Evolutionary conservation across 1,140 invertebrate species (phyloP).

Genomic region (Psix sp.): DNA sequence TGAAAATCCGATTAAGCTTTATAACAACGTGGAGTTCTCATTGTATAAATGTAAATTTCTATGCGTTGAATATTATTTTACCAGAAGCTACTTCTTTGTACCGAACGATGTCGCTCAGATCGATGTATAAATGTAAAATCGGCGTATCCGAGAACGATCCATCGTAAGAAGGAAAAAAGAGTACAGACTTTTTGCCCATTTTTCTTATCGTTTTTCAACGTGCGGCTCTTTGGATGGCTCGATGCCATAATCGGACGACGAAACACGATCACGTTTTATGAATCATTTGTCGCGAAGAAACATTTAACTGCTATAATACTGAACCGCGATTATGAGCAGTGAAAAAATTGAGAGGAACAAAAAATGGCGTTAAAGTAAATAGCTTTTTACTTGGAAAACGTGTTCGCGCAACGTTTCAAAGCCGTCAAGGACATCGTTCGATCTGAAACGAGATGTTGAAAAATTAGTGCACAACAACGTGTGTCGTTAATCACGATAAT

Average conservation of each 20-base stretch:
- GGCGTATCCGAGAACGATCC: slow-evolving; percentile 34
- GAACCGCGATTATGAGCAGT: too few species aligned
- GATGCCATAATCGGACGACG: slow-evolving; percentile 21
- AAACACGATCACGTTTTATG: slow-evolving; percentile 55
- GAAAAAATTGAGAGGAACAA: neutral
- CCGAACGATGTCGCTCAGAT: slow-evolving; percentile 25
- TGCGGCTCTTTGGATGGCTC: slow-evolving; percentile 41
- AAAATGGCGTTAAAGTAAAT: too few species aligned
- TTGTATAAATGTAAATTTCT: too few species aligned
- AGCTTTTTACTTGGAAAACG: too few species aligned
- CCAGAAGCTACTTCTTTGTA: too few species aligned
- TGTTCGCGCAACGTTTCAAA: neutral
- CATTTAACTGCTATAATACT: neutral
- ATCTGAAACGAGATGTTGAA: slow-evolving; percentile 27
- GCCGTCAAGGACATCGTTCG: slow-evolving; percentile 19
- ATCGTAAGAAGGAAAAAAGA: slow-evolving; percentile 12
- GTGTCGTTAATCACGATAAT: slow-evolving; percentile 45
- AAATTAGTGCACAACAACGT: slow-evolving; percentile 29
- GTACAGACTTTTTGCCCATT: slow-evolving; percentile 9
- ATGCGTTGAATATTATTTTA: too few species aligned
- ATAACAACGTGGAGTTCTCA: too few species aligned
- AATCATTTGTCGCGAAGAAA: slow-evolving; percentile 45
- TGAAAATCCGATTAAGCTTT: too few species aligned
- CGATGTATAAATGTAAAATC: slow-evolving; percentile 30
- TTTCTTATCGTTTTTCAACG: slow-evolving; percentile 20